Conservation (phyloP, 2,797 vertebrate genomes). For the Limnodromus scolopaceus region DNA sequence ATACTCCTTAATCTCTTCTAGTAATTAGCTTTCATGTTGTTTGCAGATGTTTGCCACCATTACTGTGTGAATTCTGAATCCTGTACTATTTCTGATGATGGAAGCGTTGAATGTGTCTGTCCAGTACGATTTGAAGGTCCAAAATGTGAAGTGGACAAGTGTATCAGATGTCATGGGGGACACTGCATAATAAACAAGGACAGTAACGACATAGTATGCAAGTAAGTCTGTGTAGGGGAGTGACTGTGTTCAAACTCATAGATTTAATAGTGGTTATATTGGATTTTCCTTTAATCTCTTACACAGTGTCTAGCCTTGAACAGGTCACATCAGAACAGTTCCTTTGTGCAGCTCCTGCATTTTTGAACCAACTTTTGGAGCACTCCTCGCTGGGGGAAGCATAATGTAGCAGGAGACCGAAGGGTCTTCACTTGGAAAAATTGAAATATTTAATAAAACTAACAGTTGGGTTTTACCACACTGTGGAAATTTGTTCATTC, state of each 20-base stretch:
- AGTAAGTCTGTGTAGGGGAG: slow-evolving; percentile 81
- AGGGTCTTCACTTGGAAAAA: not conserved
- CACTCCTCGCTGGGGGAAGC: not conserved
- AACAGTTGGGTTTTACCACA: not conserved
- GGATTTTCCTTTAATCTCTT: rapidly evolving
- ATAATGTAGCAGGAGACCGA: not conserved
- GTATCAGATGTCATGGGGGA: slow-evolving; percentile 90
- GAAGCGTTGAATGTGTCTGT: slow-evolving; percentile 93
- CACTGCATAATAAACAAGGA: slow-evolving; percentile 90
- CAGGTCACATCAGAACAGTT: rapidly evolving
- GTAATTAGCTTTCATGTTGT: not conserved
- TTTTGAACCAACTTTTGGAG: not conserved
- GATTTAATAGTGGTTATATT: rapidly evolving
- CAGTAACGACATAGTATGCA: slow-evolving; percentile 90
- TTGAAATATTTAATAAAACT: not conserved
- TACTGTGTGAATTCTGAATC: slow-evolving; percentile 96
- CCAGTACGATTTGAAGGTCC: slow-evolving; percentile 90
- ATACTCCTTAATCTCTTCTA: not conserved
- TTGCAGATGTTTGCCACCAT: slow-evolving; percentile 86
- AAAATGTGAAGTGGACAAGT: slow-evolving; percentile 95
- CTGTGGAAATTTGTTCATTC: not conserved
- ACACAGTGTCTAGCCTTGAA: rapidly evolving
- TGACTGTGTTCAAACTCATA: rapidly evolving
- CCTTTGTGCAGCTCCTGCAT: not conserved
- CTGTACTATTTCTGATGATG: slow-evolving; percentile 89